Evolutionary conservation across 1,140 invertebrate genomes (phyloP), one percentile per base, ranked within the genome.

Genomic region (Hylaeus anthracinus): DNA sequence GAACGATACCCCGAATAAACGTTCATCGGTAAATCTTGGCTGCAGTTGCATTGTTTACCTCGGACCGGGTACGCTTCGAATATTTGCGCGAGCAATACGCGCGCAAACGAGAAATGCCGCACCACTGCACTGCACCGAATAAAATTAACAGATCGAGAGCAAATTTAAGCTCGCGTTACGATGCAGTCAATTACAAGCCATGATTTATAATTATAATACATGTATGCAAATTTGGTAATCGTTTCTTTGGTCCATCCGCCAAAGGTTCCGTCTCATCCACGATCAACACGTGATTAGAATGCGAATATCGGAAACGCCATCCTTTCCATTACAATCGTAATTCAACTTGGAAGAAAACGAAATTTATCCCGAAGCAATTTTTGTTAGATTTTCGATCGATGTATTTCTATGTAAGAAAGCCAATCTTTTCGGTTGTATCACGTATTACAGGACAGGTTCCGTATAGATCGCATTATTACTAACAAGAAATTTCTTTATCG

Each of bases 1-100:
- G 66, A 65, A 73, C 53, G 65, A 65, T 51, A 14, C 12, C 60
- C 53, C 5, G 77, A 79, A 79, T 73, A 72, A 79, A 73, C 72
- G 60, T 79, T 72, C 65, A 79, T 56, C 12, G 60, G 51, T 15
- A 65, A 73, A 64, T 72, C 58, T 64, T 41, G 10, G 14, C 15
- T 41, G 41, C 8, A n/a, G 64, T 58, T 41, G 26, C 26, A 8
- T 26, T 81, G 55, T 81, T 61, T 81, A n/a, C 64, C 65, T 45
- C 51, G n/a, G 15, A 14, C 58, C 12, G 43, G 66, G 4, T 12
- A 45, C 75, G 26, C 10, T 64, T 43, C 14, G 70, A 56, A 41
- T 79, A 71, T 79, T 79, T 79, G 26, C 53, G 3, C 45, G 12
- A 12, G n/a, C 53, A 65, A 65, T 71, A 66, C 58, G 43, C 9